Evolutionary conservation across 2,888 invertebrate species (phyloP), one percentile per base, ranked within the genome.

Genomic region (Galerucella nymphaeae): DNA sequence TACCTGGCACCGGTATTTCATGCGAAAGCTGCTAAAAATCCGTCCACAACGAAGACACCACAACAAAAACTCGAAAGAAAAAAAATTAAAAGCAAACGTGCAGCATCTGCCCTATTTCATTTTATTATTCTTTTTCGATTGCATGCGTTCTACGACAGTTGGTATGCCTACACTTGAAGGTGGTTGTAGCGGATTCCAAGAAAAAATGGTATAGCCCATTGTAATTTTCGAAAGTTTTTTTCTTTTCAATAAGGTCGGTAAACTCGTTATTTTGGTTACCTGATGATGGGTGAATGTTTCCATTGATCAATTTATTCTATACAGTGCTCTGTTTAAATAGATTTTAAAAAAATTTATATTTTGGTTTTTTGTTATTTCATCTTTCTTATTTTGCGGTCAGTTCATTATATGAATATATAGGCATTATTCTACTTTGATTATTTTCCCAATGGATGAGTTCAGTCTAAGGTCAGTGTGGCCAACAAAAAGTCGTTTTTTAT

Each of bases 71-170:
- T 23, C 42, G 13, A 62, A 59, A 59, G 0, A 23, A 59, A 23
- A 59, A 59, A 38, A 59, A 62, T 38, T 18, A 62, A 62, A 62
- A 41, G 41, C 64, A 53, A 58, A 72, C 72, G 62, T 63, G 48
- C 48, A 53, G 69, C 77, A 65, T 74, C 72, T 72, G 70, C 61
- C 18, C 42, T 18, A 38, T 41, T 62, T 62, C 16, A 71, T 77
- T 74, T 66, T 61, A 69, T 74, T 71, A 72, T 73, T 30, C 30
- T 30, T 30, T 30, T 30, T 72, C 20, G 42, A 62, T 77, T 75
- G 75, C 77, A 72, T 77, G 77, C 66, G 61, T 58, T n/a, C 59
- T 11, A 66, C 75, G 71, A 72, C 77, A 77, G 75, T 73, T 77
- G 77, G 77, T 62, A 64, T 69, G 64, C 66, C 53, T 57, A 61